Conservation (phyloP, 2,888 invertebrate genomes). For the Agrilus mali region DNA sequence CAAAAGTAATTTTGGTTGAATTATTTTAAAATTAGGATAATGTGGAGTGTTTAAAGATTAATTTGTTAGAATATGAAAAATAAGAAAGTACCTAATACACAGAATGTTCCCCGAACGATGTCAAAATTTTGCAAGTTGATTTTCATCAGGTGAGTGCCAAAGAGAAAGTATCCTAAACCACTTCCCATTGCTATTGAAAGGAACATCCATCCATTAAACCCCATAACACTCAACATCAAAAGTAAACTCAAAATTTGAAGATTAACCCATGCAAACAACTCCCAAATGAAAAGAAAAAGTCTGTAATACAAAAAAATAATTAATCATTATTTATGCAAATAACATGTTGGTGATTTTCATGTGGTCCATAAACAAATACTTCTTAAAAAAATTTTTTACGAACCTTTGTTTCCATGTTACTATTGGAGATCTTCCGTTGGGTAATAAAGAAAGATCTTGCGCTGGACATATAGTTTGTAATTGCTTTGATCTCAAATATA, state of each 20-base stretch:
- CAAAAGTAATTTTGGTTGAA: no score
- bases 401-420: constrained; percentile 25
- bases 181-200: constrained; percentile 53
- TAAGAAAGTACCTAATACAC: constrained; percentile 11
- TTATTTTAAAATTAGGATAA: no score
- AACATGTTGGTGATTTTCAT: no score
- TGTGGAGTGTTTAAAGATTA: not conserved
- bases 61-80: not conserved
- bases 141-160: constrained; percentile 40
- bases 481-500: constrained; percentile 27
- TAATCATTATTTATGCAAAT: no score
- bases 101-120: constrained; percentile 33
- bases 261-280: constrained; percentile 27
- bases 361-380: no score
- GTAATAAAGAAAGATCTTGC: constrained; percentile 34
- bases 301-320: constrained; percentile 17
- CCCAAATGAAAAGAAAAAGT: constrained; percentile 23
- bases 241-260: constrained; percentile 48
- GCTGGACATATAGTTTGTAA: constrained; percentile 28
- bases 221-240: constrained; percentile 63
- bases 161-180: constrained; percentile 44
- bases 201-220: constrained; percentile 55
- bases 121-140: constrained; percentile 39
- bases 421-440: constrained; percentile 17
- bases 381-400: constrained; percentile 12